Percentiles rank a stretch among this genome's conserved stretches.
Evolutionary conservation across 2,113 vertebrate genomes (phyloP).

Genomic region (Mastomys natalensis): DNA sequence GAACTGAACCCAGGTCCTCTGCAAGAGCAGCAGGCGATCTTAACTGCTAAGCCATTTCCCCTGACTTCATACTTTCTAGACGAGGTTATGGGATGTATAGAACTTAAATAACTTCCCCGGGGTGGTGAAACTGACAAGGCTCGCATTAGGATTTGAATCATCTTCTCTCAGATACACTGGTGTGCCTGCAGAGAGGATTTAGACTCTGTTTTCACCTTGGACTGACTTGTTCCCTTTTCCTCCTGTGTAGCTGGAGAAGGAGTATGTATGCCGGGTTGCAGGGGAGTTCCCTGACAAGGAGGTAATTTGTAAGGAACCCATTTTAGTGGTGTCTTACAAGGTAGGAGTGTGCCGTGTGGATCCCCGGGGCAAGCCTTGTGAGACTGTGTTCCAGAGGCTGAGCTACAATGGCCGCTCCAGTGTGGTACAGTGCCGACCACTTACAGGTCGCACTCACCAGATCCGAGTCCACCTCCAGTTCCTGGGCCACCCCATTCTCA

Average conservation of each 20-base stretch:
- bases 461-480: constrained; percentile 98
- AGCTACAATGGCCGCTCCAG: constrained; percentile 93
- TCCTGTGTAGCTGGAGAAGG: constrained; percentile 93
- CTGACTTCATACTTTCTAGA: constrained; percentile 40
- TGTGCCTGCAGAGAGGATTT: not conserved
- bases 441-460: constrained; percentile 97
- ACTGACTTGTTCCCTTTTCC: constrained; percentile 37
- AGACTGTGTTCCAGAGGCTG: constrained; percentile 94
- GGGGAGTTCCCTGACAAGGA: constrained; percentile 93
- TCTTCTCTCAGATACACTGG: not conserved
- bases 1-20: not conserved
- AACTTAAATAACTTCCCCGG: not conserved
- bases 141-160: not conserved
- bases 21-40: not conserved
- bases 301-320: constrained; percentile 94
- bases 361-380: constrained; percentile 92
- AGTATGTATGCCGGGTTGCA: constrained; percentile 95
- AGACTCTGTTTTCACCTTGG: not conserved
- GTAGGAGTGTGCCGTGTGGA: constrained; percentile 96
- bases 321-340: constrained; percentile 96
- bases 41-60: not conserved
- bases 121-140: not conserved
- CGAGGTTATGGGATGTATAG: constrained; percentile 23
- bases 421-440: constrained; percentile 93
- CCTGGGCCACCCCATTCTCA: constrained; percentile 95